Evolutionary conservation across 2,888 invertebrate genomes (phyloP), one percentile per base, ranked within the genome.

Genomic region (Lacanobia wlatinum): DNA sequence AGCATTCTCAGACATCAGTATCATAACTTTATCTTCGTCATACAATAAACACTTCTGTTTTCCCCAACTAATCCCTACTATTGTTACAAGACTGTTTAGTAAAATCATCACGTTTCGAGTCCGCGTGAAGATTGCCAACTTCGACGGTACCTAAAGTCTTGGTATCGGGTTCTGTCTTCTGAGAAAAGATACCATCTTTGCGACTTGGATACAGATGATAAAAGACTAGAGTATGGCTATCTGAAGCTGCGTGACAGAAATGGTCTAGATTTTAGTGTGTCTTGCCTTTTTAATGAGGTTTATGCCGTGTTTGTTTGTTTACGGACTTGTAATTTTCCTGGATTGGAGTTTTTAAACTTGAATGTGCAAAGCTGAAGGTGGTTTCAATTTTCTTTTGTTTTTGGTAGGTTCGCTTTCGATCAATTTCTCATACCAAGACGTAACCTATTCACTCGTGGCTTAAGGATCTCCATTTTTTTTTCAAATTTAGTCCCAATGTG

Each of bases 71-170:
- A 55, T 59, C 48, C 28, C 4, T 48, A 55, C 34, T 58, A 62
- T 62, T 62, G 56, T 74, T 60, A 64, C 16, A 23, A 50, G 28
- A 65, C 79, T 84, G 74, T 82, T 89, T 86, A 82, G 73, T 70
- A 91, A 83, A 83, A 78, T 48, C 64, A 74, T 84, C 90, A 91
- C 90, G 90, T 88, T 71, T 80, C 73, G 23, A 81, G 81, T 80
- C 86, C 78, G 75, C 66, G 76, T 66, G 62, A 71, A 73, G 79
- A 79, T 83, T 69, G 70, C 76, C 68, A 80, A 78, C 83, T 76
- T 77, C 79, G 48, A 69, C 58, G 56, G 48, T 77, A 76, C 52
- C 73, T 67, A 55, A 70, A 40, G 62, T 65, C 59, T 73, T 80
- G 66, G 79, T 87, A 85, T 86, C 85, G 61, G 40, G 75, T 82